Base-by-base conservation (phyloP, 2,797 vertebrate species). In the Centropyge bicolor region DNA sequence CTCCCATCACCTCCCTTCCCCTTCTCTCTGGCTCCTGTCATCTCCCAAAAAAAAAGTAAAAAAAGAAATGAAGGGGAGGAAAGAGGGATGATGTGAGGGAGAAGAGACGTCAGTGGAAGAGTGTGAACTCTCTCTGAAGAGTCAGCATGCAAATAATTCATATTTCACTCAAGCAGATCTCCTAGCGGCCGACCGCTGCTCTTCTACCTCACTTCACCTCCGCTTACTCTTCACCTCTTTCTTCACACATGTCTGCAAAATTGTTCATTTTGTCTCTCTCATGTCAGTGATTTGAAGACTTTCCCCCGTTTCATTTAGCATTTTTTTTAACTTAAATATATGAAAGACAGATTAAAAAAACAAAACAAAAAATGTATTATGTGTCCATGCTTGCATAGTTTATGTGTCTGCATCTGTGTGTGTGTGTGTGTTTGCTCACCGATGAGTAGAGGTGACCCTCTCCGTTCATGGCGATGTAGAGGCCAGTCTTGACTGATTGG, bases 371-470 rank as follows among this genome's bases (percentile, higher is more conserved):
- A 2, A 9, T 46, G 16, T 20, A 24, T 22, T 56, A 16, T 52
- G 63, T 54, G 56, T 46, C 14, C 41, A 3, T 54, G 36, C 20
- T 36, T 22, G 49, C n/a, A n/a, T 17, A 22, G 24, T 45, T 14
- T 19, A 9, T 17, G 6, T 69, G 36, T 74, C 10, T 48, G 12
- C 54, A 49, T 4, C 38, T 56, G 36, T 76, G 62, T 76, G 69
- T 31, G 11, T 76, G 40, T 27, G 65, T 12, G 66, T 0, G 19
- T 0, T 0, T 0, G 95, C 98, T 98, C 94, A 99, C 98, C 91
- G 98, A 99, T 88, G 97, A 97, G 95, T 99, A 99, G 93, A 99
- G 98, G 94, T 97, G 98, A 86, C 98, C 98, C 96, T 99, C 97
- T 95, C 96, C 97, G 90, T 99, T 99, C 96, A 99, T 97, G 92